Conservation (phyloP, 2,113 vertebrate species). For the Actenoides lindsayi region DNA sequence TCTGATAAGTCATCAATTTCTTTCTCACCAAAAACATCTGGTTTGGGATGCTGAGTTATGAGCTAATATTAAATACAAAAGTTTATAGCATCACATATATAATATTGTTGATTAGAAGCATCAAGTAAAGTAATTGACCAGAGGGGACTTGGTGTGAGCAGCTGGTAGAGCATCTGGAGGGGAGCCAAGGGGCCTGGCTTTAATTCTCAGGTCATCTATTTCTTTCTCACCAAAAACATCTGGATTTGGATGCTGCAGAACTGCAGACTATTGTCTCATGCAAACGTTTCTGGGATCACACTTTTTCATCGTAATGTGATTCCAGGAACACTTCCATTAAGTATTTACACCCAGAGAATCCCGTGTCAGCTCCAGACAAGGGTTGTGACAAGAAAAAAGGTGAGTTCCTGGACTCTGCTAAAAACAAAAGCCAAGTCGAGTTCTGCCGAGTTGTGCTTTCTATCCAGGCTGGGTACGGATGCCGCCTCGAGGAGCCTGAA, state of each 20-base stretch:
- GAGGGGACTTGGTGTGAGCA: constrained; percentile 74
- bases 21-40: constrained; percentile 84
- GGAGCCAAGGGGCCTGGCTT: constrained; percentile 67
- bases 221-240: constrained; percentile 70
- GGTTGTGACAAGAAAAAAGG: not conserved
- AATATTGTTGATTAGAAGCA: constrained; percentile 81
- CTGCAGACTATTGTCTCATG: constrained; percentile 48
- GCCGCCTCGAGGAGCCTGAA: not conserved
- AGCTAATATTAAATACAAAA: constrained; percentile 83
- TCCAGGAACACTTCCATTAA: constrained; percentile 46
- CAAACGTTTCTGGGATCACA: not conserved
- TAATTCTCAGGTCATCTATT: constrained; percentile 73
- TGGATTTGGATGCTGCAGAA: constrained; percentile 65
- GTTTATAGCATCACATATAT: constrained; percentile 83
- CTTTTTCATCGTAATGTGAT: not conserved
- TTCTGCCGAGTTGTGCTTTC: not conserved
- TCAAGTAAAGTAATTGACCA: constrained; percentile 82
- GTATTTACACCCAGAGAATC: not conserved
- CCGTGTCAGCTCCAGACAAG: not conserved
- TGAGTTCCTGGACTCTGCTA: fast-evolving
- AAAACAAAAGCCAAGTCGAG: not conserved
- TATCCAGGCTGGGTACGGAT: fast-evolving
- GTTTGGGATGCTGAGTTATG: constrained; percentile 79
- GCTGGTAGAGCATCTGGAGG: constrained; percentile 78
- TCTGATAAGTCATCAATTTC: constrained; percentile 83